These are phyloP conservation scores for Hermetia illucens DNA, from an alignment of 1,140 invertebrate species.

Conservation along the genomic window DNA sequence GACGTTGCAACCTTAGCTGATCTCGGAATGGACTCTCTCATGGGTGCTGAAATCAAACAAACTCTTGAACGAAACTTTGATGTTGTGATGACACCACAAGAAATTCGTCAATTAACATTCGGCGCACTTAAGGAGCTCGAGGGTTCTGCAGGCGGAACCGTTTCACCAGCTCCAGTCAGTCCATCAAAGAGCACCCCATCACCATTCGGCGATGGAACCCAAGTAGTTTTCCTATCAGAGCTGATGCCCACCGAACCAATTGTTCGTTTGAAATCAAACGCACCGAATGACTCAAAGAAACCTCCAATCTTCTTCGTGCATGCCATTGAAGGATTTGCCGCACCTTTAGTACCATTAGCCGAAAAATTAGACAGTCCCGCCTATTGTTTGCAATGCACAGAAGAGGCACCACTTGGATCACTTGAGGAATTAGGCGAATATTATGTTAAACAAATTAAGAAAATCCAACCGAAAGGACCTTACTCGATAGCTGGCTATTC, in stretches of 20 bases:
- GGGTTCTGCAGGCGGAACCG: slow-evolving; percentile 19
- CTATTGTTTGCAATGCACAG: slow-evolving; percentile 80
- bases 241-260: slow-evolving; percentile 51
- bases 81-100: slow-evolving; percentile 71
- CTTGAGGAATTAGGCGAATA: slow-evolving; percentile 60
- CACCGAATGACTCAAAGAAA: slow-evolving; percentile 25
- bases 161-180: slow-evolving; percentile 9
- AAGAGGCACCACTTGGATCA: slow-evolving; percentile 52
- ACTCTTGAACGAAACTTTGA: slow-evolving; percentile 87
- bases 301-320: slow-evolving; percentile 62
- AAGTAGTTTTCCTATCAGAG: slow-evolving; percentile 37
- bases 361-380: slow-evolving; percentile 57
- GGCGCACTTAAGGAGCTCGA: slow-evolving; percentile 54
- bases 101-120: slow-evolving; percentile 73
- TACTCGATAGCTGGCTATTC: slow-evolving; percentile 87
- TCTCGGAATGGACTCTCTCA: slow-evolving; percentile 92
- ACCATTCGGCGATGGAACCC: slow-evolving; percentile 25
- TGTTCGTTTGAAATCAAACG: slow-evolving; percentile 39
- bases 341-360: slow-evolving; percentile 52
- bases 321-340: slow-evolving; percentile 81
- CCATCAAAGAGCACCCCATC: slow-evolving; percentile 12
- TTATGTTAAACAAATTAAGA: slow-evolving; percentile 66
- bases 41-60: slow-evolving; percentile 97
- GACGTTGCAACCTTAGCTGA: slow-evolving; percentile 66
- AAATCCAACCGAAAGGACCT: slow-evolving; percentile 65